A percentile compares a stretch with the other conserved stretches of the same genome.
Conservation (phyloP, 2,113 vertebrate species). For the Melospiza georgiana region DNA sequence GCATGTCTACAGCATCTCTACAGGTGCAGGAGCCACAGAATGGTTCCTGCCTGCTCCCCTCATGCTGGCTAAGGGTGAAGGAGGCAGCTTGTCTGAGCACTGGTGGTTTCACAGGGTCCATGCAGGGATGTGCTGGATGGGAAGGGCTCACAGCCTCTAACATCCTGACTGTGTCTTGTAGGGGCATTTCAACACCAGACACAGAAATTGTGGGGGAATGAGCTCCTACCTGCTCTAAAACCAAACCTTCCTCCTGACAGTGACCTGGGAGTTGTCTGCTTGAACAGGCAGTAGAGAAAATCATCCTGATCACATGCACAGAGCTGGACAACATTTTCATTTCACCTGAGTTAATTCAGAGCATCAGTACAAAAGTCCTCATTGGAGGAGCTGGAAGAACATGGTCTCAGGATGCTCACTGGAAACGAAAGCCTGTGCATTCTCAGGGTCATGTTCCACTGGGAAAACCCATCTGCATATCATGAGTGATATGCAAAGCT, state of each 20-base stretch:
- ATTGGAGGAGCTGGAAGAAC: not conserved
- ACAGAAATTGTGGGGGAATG: not conserved
- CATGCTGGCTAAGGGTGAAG: not conserved
- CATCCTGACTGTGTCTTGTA: not conserved
- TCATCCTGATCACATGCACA: fast-evolving
- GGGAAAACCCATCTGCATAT: not conserved
- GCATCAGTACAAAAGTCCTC: not conserved
- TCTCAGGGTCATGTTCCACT: fast-evolving
- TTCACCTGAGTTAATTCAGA: not conserved
- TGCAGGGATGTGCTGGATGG: fast-evolving
- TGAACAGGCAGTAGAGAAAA: not conserved
- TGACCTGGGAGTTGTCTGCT: not conserved
- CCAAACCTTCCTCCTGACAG: not conserved
- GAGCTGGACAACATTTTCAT: not conserved
- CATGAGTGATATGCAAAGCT: fast-evolving
- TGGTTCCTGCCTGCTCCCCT: not conserved
- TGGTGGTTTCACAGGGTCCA: not conserved
- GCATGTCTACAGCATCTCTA: not conserved
- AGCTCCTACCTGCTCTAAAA: not conserved
- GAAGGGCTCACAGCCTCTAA: not conserved
- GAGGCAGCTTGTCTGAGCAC: not conserved
- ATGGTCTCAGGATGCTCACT: not conserved
- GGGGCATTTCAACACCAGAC: fast-evolving
- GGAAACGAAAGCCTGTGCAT: fast-evolving
- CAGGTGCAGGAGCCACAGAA: not conserved